phyloP scores from a whole-genome alignment of 2,113 vertebrate genomes.

The Oophaga pumilio region DNA sequence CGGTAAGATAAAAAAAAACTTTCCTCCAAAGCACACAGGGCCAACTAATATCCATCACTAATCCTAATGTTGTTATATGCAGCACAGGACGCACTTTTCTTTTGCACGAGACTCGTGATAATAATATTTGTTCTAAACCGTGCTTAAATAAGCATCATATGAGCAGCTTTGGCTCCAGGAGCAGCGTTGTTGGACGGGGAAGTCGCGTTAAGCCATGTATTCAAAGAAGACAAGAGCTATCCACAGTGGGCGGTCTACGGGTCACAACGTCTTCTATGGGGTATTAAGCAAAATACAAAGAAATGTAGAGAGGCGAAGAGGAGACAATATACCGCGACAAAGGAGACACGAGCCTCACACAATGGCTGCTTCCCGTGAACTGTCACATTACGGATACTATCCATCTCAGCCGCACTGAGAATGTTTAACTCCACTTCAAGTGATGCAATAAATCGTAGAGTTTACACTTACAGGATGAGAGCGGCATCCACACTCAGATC shows the following conservation, averaged over 20 bases:
- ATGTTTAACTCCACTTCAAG: constrained; percentile 42
- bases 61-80: background rate
- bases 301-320: background rate
- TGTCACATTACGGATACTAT: constrained; percentile 47
- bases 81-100: background rate
- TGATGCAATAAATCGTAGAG: constrained; percentile 8
- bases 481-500: background rate
- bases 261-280: constrained; percentile 16
- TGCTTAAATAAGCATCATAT: background rate
- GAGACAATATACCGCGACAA: constrained; percentile 28
- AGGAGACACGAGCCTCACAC: constrained; percentile 44
- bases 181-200: background rate
- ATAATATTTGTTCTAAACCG: background rate
- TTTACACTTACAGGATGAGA: background rate
- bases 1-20: background rate
- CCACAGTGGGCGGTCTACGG: background rate
- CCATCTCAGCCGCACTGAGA: constrained; percentile 35
- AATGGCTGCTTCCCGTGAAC: constrained; percentile 19
- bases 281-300: constrained; percentile 23
- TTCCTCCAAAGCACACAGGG: background rate
- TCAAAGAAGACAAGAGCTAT: background rate
- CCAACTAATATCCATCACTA: background rate
- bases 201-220: background rate
- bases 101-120: background rate
- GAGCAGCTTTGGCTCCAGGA: background rate